Conservation (phyloP, 2,888 invertebrate species). For the Notodonta ziczac region DNA sequence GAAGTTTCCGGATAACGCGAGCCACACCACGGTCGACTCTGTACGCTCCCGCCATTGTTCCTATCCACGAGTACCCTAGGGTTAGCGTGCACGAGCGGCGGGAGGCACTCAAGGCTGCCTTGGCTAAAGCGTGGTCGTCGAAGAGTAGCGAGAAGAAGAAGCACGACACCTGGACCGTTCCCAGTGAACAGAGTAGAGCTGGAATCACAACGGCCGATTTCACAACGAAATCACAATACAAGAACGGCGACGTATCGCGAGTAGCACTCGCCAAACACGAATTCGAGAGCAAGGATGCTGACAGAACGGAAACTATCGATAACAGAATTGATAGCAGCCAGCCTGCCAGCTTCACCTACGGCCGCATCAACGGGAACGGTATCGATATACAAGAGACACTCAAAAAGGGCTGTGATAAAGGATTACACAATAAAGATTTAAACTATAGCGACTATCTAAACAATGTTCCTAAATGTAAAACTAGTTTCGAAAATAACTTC, state of each 20-base stretch:
- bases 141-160: constrained; percentile 76
- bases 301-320: constrained; percentile 62
- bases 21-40: constrained; percentile 79
- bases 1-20: constrained; percentile 83
- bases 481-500: constrained; percentile 81
- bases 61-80: constrained; percentile 86
- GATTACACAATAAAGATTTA: constrained; percentile 79
- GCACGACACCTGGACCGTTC: constrained; percentile 77
- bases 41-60: constrained; percentile 82
- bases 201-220: constrained; percentile 71
- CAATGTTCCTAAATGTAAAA: constrained; percentile 83
- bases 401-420: constrained; percentile 83
- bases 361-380: constrained; percentile 70
- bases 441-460: constrained; percentile 77
- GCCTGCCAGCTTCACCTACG: constrained; percentile 68
- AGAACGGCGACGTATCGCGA: constrained; percentile 68
- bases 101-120: constrained; percentile 80
- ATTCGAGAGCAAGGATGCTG: constrained; percentile 74
- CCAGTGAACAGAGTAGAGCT: constrained; percentile 68
- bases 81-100: constrained; percentile 83
- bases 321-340: constrained; percentile 64
- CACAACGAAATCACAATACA: constrained; percentile 61
- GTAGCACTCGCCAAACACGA: constrained; percentile 77
- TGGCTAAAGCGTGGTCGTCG: constrained; percentile 80
- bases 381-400: constrained; percentile 79